phyloP scores from a whole-genome alignment of 2,797 vertebrate genomes.

The Melanotaenia parkinsoni region DNA sequence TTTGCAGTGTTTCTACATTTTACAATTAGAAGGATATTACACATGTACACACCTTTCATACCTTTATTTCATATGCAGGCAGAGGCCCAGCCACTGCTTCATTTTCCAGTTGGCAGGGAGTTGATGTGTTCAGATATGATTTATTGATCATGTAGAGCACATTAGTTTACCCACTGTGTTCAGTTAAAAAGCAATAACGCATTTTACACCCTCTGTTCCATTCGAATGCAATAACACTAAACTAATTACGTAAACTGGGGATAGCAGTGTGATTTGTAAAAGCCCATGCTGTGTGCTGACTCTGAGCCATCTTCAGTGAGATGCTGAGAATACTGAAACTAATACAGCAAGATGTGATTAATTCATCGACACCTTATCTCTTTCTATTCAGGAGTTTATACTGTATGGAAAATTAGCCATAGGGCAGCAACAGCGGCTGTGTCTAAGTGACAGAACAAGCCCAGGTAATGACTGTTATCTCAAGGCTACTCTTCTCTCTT shows the following conservation, averaged over 20 bases:
- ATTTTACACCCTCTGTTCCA: slow-evolving; percentile 76
- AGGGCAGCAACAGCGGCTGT: slow-evolving; percentile 23
- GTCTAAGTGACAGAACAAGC: slow-evolving; percentile 18
- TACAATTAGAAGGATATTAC: background rate
- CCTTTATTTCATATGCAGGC: slow-evolving; percentile 49
- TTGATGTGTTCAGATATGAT: slow-evolving; percentile 81
- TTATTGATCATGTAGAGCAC: slow-evolving; percentile 79
- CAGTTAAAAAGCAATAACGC: slow-evolving; percentile 80
- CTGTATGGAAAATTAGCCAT: slow-evolving; percentile 36
- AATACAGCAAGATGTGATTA: slow-evolving; percentile 58
- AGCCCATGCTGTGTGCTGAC: slow-evolving; percentile 30
- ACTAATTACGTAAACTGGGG: slow-evolving; percentile 77
- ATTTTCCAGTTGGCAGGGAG: slow-evolving; percentile 78
- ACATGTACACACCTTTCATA: slow-evolving; percentile 14
- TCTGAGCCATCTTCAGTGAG: slow-evolving; percentile 33
- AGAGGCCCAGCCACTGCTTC: slow-evolving; percentile 49
- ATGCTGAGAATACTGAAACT: slow-evolving; percentile 54
- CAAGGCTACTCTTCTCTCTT: slow-evolving; percentile 6
- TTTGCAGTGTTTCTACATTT: background rate
- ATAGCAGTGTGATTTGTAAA: slow-evolving; percentile 69
- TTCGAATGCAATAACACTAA: slow-evolving; percentile 78
- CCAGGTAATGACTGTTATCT: slow-evolving; percentile 2
- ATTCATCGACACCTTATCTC: slow-evolving; percentile 58
- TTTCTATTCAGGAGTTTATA: slow-evolving; percentile 30
- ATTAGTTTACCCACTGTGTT: slow-evolving; percentile 81